Evolutionary conservation across 2,888 invertebrate species (phyloP).

Genomic region (Rhamnusium bicolor): DNA sequence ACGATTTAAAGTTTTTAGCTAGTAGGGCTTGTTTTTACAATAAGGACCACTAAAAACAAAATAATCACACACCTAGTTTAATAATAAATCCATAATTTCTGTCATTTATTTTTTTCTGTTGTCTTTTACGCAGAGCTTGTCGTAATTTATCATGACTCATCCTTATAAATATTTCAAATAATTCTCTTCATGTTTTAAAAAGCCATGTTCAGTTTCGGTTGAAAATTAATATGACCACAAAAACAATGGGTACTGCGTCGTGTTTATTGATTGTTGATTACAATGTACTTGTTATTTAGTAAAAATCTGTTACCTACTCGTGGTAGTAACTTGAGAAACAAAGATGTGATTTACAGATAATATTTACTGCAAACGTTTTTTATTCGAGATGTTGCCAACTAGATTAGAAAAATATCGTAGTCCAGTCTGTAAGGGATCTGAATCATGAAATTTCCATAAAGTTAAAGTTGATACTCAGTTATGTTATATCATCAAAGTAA

Average conservation of each 20-base stretch:
- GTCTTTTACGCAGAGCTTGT: no score
- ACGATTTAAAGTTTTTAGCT: no score
- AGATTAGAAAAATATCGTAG: not conserved
- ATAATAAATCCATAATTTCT: no score
- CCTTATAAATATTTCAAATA: not conserved
- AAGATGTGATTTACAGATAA: not conserved
- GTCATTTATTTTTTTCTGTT: no score
- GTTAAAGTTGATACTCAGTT: no score
- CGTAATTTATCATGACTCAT: not conserved
- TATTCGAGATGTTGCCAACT: not conserved
- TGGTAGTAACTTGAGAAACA: not conserved
- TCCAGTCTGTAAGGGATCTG: no score
- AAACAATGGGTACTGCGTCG: not conserved
- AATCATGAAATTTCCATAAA: no score
- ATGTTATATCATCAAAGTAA: no score
- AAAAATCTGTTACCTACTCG: not conserved
- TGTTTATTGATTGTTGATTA: not conserved
- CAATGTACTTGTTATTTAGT: not conserved
- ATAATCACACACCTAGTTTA: no score
- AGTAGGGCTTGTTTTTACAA: no score
- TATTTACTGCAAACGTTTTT: not conserved
- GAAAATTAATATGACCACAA: not conserved
- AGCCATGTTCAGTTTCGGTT: not conserved
- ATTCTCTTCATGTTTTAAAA: not conserved
- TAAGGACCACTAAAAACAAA: no score